Evolutionary conservation across 2,888 invertebrate genomes (phyloP), one percentile per base, ranked within the genome.

Genomic region (Macrosoma leucophasiata): DNA sequence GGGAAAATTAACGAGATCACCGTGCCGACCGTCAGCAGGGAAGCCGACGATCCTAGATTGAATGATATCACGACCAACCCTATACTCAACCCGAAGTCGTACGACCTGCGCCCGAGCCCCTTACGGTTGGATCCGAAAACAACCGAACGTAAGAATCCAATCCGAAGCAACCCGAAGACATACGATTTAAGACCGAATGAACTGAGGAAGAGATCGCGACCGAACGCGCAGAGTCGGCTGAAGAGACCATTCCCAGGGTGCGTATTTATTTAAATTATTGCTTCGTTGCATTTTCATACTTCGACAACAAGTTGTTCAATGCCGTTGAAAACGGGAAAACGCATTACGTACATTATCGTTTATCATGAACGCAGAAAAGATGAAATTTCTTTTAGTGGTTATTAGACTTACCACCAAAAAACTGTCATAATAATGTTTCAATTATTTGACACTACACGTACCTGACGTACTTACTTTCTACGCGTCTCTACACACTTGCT

Each of bases 1-100:
- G 86, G 85, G 36, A 65, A 67, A 40, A 54, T 86, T 30, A 88
- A 88, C 68, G 88, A 87, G 62, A 86, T 88, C 43, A 84, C 78
- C 0, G 85, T 48, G 48, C 87, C 76, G 1, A 65, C 62, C 43
- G 51, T 59, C 30, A 77, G 81, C 49, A 57, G 64, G 24, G 78
- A 85, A 44, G 50, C 58, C 32, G 59, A 70, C 46, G 79, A 84
- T 41, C 67, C 63, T 4, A 59, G 56, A 39, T 59, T 44, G 13
- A 76, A 78, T 49, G 78, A 76, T 48, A 72, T 75, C 55, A 74
- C 71, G 1, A 53, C 45, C 31, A 75, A 70, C 50, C 72, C 76
- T 0, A 46, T 67, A 5, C 41, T 43, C 13, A 66, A 68, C 49
- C 74, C 75, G 32, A 82, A 79, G 51, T 68, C 78, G 0, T 76